These are phyloP conservation scores for Drosophila insularis DNA, from an alignment of 1,140 invertebrate genomes.

Conservation along the genomic window DNA sequence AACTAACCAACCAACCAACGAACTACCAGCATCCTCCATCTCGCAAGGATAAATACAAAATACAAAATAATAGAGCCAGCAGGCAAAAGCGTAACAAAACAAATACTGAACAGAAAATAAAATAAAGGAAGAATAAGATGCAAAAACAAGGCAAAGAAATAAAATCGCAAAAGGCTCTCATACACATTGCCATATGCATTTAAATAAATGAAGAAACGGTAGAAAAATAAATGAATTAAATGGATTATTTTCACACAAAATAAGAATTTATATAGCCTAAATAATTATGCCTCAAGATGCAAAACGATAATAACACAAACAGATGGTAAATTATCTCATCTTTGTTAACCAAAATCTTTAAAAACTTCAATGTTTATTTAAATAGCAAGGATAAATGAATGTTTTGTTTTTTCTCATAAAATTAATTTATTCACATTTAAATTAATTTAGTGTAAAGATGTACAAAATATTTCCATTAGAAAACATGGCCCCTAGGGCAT, in stretches of 20 bases:
- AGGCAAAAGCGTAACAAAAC: constrained; percentile 6
- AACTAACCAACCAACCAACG: background rate
- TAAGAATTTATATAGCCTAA: no score
- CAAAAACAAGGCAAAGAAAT: background rate
- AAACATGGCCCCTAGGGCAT: no score
- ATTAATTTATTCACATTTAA: no score
- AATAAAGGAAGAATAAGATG: constrained; percentile 10
- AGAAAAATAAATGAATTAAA: constrained; percentile 17
- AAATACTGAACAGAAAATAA: constrained; percentile 6
- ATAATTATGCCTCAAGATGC: no score
- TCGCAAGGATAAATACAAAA: constrained; percentile 55
- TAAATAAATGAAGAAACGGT: background rate
- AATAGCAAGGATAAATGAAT: no score
- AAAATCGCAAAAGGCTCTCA: background rate
- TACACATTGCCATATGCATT: background rate
- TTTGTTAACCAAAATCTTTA: no score
- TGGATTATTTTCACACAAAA: background rate
- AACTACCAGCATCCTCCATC: background rate
- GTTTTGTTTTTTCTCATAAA: no score
- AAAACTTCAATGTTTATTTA: no score
- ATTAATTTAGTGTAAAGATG: no score
- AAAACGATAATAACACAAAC: no score
- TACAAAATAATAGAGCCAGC: constrained; percentile 62
- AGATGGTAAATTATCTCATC: no score
- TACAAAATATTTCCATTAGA: no score